Base-by-base conservation (phyloP, 1,140 invertebrate species). In the Drosophila oshimai region DNA sequence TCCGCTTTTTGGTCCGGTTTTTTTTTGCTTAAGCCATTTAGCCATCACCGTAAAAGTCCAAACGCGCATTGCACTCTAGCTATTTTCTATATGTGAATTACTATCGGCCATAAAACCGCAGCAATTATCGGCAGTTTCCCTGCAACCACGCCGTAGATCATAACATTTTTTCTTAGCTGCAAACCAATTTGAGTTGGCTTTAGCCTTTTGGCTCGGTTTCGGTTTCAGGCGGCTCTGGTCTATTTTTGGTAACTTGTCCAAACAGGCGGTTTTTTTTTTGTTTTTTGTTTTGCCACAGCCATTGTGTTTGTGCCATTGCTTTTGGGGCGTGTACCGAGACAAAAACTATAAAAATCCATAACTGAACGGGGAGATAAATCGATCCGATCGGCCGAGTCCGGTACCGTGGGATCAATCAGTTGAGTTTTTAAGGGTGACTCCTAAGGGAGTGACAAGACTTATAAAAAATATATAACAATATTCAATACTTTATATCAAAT, bases 161-260 rank as follows among this genome's bases (percentile, higher is more conserved):
- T 64, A 65, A 65, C 60, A 47, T 49, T 49, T 57, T 60, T 46
- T 22, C 47, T 47, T 17, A 37, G 57, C 33, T 29, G 42, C 33
- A 12, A 46, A 15, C 31, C 61, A 47, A 64, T 64, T 29, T 17
- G 18, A 64, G 61, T 28, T 34, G 28, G 29, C 61, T 46, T 46
- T 47, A 47, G 61, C 33, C 41, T 65, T 65, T 64, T 65, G 34
- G 42, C 33, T 65, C 18, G 57, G 15, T 26, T 60, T 36, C 34
- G 49, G n/a, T n/a, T n/a, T n/a, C n/a, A n/a, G n/a, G 36, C 65
- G 37, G 31, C 45, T 60, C 31, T 74, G 80, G 75, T 84, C 79
- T 84, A 86, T 84, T 84, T 86, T 84, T 84, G 79, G 79, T 84
- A 86, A 86, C 80, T 84, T 80, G 79, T 84, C 75, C 73, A 78